These are phyloP conservation scores for Eolophus roseicapilla DNA, from an alignment of 2,113 vertebrate genomes.

Conservation along the genomic window DNA sequence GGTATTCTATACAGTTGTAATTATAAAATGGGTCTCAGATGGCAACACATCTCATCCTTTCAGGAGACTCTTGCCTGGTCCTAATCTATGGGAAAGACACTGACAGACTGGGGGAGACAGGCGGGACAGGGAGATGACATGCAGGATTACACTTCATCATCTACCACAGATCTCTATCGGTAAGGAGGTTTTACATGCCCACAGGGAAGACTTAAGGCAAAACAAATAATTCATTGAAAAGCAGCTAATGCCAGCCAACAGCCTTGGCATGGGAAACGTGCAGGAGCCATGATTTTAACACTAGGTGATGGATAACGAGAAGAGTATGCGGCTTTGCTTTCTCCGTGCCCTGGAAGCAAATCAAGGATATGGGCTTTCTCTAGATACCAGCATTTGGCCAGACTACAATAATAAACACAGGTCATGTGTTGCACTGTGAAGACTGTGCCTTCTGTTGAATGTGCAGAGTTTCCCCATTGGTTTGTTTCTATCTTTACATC, in stretches of 20 bases:
- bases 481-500: conserved; percentile 23
- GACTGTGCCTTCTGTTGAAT: conserved; percentile 2
- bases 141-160: neutral
- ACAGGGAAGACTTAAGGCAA: conserved; percentile 9
- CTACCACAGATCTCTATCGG: neutral
- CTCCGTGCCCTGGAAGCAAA: conserved; percentile 25
- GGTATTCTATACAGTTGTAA: neutral
- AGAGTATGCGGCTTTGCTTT: conserved; percentile 9
- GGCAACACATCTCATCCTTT: neutral
- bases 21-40: neutral
- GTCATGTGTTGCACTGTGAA: neutral
- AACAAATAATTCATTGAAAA: conserved; percentile 33
- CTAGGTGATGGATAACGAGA: neutral
- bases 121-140: neutral
- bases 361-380: conserved; percentile 37
- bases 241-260: neutral
- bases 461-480: neutral
- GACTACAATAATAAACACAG: conserved; percentile 21
- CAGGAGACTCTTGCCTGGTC: neutral
- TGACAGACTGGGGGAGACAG: neutral
- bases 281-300: neutral
- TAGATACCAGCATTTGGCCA: conserved; percentile 17
- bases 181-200: conserved; percentile 16
- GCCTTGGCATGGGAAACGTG: neutral
- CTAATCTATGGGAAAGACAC: neutral